Base-by-base conservation (phyloP, 2,113 vertebrate genomes). In the Elanoides forficatus region DNA sequence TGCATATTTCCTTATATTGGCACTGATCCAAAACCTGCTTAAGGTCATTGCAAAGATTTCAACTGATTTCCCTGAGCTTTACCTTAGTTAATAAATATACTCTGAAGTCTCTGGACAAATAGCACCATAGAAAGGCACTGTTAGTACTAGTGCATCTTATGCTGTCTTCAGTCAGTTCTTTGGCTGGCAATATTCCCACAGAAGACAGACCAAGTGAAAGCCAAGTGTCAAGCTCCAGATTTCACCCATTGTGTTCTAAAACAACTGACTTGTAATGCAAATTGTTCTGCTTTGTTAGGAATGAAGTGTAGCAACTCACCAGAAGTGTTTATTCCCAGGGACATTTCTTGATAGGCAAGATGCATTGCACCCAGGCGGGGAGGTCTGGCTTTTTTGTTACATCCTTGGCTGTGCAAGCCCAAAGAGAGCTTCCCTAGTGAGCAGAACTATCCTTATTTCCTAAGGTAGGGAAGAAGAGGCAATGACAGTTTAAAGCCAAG, bases 241-340 rank as follows among this genome's bases (percentile, higher is more conserved):
- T 96, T 95, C 60, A 59, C 42, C 60, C 43, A 79, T 68, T 95
- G 88, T 90, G 76, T 90, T 86, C 82, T 86, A 43, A 81, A 95
- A 90, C 56, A 91, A 86, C 72, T 55, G 75, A 74, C 62, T 88
- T 81, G 47, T 79, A 74, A 92, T 81, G 82, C 75, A 91, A 83
- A 88, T 88, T 91, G 63, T 78, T 84, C 63, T 81, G 59, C 88
- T 95, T 96, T 93, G 76, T 92, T 91, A 81, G 38, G 63, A 79
- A 90, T 63, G 14, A 86, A 91, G 88, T 67, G 21, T 48, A 88
- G 53, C 73, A 81, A 74, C 32, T 78, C 80, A 45, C 38, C 75
- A 36, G 47, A 86, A 93, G 72, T 53, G 13, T 78, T 90, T 84
- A 86, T 86, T 92, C 88, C 71, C 72, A 32, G 60, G 58, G 59